Evolutionary conservation across 2,113 vertebrate genomes (phyloP).

Genomic region (Callipepla californica): DNA sequence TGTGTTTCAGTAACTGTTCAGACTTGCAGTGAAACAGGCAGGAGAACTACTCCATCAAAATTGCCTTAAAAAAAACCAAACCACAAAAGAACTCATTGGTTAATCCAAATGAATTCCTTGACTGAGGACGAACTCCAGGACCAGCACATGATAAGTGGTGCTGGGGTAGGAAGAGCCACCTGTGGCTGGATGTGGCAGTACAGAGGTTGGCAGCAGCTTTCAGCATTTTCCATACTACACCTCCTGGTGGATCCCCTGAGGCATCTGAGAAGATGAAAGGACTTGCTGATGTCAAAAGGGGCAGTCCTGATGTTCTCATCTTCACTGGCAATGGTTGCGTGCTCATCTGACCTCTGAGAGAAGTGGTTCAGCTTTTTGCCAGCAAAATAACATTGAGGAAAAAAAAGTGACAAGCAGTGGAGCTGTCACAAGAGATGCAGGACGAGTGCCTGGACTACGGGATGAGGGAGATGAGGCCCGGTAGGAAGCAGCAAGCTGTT

Average conservation of each 20-base stretch:
- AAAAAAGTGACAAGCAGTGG: neutral
- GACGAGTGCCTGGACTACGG: conserved; percentile 4
- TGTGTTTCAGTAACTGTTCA: neutral
- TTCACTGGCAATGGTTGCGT: neutral
- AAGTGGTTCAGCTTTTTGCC: neutral
- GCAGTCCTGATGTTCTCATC: neutral
- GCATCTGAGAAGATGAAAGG: neutral
- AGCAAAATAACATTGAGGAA: neutral
- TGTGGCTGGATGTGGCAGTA: neutral
- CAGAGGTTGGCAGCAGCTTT: neutral
- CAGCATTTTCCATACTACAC: neutral
- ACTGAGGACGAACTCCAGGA: neutral
- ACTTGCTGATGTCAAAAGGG: neutral
- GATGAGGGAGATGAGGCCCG: conserved; percentile 20
- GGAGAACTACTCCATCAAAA: neutral
- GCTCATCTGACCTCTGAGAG: neutral
- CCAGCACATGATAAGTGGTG: rapidly evolving
- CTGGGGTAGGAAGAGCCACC: neutral
- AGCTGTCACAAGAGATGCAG: neutral
- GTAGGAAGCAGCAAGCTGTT: conserved; percentile 60
- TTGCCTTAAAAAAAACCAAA: neutral
- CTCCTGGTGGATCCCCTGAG: neutral
- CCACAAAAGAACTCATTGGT: neutral
- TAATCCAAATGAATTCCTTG: neutral
- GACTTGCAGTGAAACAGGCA: neutral